Conservation (phyloP, 2,113 vertebrate genomes). For the Xyrauchen texanus region DNA sequence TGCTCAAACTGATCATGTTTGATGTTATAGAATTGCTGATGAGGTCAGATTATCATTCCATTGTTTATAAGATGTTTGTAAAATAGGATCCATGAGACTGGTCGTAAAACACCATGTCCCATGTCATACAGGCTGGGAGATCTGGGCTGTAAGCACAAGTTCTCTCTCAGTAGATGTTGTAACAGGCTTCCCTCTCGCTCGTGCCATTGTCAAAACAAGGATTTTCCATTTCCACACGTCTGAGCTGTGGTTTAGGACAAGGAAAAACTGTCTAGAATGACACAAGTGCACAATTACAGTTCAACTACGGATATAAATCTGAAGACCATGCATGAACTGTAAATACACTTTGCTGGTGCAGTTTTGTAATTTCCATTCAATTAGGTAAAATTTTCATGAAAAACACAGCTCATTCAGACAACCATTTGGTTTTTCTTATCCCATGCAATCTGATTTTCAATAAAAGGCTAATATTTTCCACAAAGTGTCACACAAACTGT, state of each 20-base stretch:
- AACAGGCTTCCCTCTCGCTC: constrained; percentile 7
- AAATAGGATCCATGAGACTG: neutral
- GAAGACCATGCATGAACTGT: neutral
- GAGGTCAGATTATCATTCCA: neutral
- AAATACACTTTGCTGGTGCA: neutral
- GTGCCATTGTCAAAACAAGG: constrained; percentile 35
- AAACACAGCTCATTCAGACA: neutral
- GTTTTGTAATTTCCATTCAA: neutral
- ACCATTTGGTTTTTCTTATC: constrained; percentile 14
- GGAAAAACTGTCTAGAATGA: too few species aligned
- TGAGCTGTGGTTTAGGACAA: too few species aligned
- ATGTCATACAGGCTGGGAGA: neutral
- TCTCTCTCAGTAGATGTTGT: neutral
- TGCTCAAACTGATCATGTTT: too few species aligned
- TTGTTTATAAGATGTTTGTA: neutral
- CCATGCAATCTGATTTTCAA: neutral
- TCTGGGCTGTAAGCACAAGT: constrained; percentile 10
- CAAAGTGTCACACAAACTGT: too few species aligned
- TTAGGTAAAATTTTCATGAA: neutral
- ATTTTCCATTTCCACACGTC: constrained; percentile 14
- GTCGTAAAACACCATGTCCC: neutral
- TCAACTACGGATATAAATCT: neutral
- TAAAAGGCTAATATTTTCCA: too few species aligned
- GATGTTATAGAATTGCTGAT: neutral
- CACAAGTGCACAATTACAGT: neutral